phyloP scores from a whole-genome alignment of 2,888 invertebrate species.

The Drosophila ochracea region DNA sequence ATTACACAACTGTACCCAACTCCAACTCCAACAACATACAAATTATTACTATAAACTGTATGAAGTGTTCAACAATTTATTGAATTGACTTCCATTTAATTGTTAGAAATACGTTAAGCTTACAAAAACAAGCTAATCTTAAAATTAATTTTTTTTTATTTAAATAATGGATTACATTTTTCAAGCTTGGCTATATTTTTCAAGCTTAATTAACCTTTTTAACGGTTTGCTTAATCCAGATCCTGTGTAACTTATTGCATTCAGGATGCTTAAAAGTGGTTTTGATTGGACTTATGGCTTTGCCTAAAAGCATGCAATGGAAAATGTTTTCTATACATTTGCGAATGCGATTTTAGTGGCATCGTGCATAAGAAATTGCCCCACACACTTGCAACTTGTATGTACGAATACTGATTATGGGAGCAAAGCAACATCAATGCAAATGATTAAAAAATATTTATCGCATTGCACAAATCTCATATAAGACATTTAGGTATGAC shows the following conservation, averaged over 20 bases:
- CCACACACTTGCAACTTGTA: not conserved
- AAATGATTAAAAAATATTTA: not conserved
- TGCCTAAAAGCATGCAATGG: slow-evolving; percentile 57
- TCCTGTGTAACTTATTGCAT: not conserved
- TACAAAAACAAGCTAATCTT: not conserved
- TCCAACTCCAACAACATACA: not conserved
- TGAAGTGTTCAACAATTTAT: not conserved
- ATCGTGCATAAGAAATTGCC: not conserved
- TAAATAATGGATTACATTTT: too few species aligned
- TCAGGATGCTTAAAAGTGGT: not conserved
- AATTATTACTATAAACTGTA: not conserved
- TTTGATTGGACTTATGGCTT: not conserved
- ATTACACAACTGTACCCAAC: slow-evolving; percentile 12
- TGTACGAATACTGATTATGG: not conserved
- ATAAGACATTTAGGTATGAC: not conserved
- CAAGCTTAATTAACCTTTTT: not conserved
- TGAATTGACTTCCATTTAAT: not conserved
- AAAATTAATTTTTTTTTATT: not conserved
- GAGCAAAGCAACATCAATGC: not conserved
- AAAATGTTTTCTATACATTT: not conserved
- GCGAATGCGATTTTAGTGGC: not conserved
- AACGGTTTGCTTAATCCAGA: not conserved
- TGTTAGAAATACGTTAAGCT: not conserved
- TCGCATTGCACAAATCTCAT: not conserved
- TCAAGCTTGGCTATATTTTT: too few species aligned